phyloP scores from a whole-genome alignment of 2,888 invertebrate species.

The Drosophila robusta region DNA sequence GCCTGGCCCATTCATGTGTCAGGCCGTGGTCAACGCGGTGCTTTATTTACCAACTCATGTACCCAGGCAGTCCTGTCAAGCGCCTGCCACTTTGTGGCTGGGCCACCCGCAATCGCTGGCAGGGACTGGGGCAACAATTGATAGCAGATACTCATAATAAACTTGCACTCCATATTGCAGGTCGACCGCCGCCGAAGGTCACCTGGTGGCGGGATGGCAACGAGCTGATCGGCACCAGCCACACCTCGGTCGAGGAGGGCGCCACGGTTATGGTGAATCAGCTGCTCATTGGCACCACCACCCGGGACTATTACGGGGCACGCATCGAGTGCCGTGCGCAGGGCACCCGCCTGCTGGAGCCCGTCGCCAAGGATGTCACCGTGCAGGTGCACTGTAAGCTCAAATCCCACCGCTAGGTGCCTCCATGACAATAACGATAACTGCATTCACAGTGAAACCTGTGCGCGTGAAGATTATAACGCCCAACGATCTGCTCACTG shows the following conservation, averaged over 20 bases:
- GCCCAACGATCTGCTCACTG: slow-evolving; percentile 90
- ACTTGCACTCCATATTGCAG: slow-evolving; percentile 84
- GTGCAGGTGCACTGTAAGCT: slow-evolving; percentile 90
- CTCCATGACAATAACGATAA: not conserved
- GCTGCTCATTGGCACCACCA: slow-evolving; percentile 90
- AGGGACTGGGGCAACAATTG: no score
- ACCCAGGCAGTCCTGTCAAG: not conserved
- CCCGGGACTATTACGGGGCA: slow-evolving; percentile 90
- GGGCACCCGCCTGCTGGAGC: slow-evolving; percentile 89
- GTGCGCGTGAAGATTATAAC: slow-evolving; percentile 90
- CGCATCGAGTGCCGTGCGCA: slow-evolving; percentile 92
- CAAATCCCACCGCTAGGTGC: not conserved
- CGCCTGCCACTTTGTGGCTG: not conserved
- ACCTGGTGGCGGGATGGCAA: slow-evolving; percentile 93
- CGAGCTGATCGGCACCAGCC: slow-evolving; percentile 90
- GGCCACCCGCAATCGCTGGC: not conserved
- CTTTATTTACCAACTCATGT: slow-evolving; percentile 26
- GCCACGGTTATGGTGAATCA: slow-evolving; percentile 90
- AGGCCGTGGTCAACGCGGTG: slow-evolving; percentile 10
- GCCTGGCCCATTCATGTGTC: slow-evolving; percentile 12
- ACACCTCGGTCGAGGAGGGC: slow-evolving; percentile 87
- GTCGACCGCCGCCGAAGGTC: slow-evolving; percentile 92
- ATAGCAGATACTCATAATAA: slow-evolving; percentile 6
- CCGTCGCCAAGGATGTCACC: slow-evolving; percentile 90
- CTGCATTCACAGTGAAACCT: slow-evolving; percentile 89